Evolutionary conservation across 2,113 vertebrate genomes (phyloP).

Genomic region (Macroglossus sobrinus): DNA sequence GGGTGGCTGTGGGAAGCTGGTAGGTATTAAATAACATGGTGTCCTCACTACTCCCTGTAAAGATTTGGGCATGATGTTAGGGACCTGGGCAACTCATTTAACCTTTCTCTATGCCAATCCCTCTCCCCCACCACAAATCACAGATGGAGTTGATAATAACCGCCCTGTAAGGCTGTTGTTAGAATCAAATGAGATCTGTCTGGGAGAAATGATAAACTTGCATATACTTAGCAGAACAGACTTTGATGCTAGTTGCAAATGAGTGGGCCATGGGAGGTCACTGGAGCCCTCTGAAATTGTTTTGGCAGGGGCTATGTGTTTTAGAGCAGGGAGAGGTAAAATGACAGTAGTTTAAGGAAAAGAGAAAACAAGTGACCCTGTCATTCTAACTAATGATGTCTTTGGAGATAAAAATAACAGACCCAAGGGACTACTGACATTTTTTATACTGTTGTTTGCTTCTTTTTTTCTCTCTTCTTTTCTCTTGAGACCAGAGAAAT

Average conservation of each 20-base stretch:
- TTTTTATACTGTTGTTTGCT: constrained; percentile 44
- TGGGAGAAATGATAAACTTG: constrained; percentile 20
- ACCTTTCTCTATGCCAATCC: background rate
- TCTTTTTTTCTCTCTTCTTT: background rate
- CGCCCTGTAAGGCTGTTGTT: background rate
- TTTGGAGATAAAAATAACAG: constrained; percentile 47
- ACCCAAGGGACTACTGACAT: background rate
- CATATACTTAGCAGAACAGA: background rate
- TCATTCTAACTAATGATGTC: background rate
- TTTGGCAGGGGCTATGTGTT: background rate
- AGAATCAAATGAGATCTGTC: constrained; percentile 50
- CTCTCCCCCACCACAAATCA: background rate
- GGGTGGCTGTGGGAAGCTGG: background rate
- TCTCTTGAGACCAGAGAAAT: constrained; percentile 13
- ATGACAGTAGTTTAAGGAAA: constrained; percentile 17
- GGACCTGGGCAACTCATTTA: background rate
- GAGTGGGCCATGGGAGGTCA: background rate
- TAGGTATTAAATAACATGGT: background rate
- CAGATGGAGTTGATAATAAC: background rate
- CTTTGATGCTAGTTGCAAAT: background rate
- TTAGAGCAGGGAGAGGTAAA: background rate
- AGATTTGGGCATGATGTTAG: background rate
- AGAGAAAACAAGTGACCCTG: constrained; percentile 11
- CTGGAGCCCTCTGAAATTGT: background rate
- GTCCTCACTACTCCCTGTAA: background rate